Evolutionary conservation across 2,113 vertebrate genomes (phyloP).

Genomic region (Zapornia atra): DNA sequence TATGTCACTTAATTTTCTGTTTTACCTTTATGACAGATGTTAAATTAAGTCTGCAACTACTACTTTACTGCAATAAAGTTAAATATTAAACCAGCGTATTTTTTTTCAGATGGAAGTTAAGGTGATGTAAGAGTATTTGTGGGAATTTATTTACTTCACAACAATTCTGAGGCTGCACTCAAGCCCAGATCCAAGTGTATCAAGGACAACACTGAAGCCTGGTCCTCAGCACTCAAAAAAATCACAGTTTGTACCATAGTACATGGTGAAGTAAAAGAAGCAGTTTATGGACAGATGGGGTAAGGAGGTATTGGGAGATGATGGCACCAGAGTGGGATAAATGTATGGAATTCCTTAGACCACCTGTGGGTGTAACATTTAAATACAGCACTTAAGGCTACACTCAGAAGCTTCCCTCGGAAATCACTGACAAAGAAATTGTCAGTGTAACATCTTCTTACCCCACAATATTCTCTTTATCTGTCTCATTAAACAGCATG

Average conservation of each 20-base stretch:
- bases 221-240: not conserved
- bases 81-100: not conserved
- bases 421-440: not conserved
- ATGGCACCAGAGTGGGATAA: not conserved
- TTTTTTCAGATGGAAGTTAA: not conserved
- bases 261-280: not conserved
- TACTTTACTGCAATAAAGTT: not conserved
- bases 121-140: not conserved
- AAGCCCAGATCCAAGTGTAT: not conserved
- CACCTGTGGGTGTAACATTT: not conserved
- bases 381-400: not conserved
- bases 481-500: not conserved
- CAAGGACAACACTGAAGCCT: not conserved
- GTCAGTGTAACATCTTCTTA: not conserved
- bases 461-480: not conserved
- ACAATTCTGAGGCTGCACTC: not conserved
- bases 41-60: not conserved
- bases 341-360: not conserved
- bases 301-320: not conserved
- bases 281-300: not conserved
- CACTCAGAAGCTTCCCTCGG: not conserved
- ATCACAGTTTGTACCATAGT: not conserved
- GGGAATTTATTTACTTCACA: not conserved
- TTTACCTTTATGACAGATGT: not conserved
- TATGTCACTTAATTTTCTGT: not conserved